These are phyloP conservation scores for Koerneria pararmatus DNA, from an alignment of 2,888 invertebrate species.

Conservation along the genomic window DNA sequence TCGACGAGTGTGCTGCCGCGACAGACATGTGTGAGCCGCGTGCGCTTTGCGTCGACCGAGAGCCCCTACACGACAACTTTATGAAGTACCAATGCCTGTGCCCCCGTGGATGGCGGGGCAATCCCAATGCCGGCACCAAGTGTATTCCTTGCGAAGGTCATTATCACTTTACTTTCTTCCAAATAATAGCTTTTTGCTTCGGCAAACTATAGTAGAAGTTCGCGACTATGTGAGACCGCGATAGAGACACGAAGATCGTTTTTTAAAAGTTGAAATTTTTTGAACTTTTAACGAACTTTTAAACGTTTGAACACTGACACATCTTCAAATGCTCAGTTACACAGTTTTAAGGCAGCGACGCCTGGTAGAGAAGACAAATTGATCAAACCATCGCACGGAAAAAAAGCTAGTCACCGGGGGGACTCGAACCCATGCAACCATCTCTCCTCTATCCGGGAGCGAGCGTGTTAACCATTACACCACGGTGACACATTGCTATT, in stretches of 20 bases:
- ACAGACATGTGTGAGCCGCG: slow-evolving; percentile 17
- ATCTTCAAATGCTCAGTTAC: too few species aligned
- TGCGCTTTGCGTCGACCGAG: slow-evolving; percentile 12
- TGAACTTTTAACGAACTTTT: too few species aligned
- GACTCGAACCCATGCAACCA: too few species aligned
- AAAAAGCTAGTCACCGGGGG: too few species aligned
- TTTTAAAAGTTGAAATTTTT: neutral
- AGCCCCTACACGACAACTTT: neutral
- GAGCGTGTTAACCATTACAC: too few species aligned
- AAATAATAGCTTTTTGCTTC: neutral
- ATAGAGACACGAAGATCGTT: neutral
- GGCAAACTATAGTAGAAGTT: neutral
- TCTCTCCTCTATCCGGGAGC: too few species aligned
- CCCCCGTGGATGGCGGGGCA: slow-evolving; percentile 11
- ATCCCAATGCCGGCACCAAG: slow-evolving; percentile 13
- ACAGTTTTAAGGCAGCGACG: too few species aligned
- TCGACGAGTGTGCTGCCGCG: slow-evolving; percentile 7
- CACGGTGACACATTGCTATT: too few species aligned
- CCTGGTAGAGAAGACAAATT: too few species aligned
- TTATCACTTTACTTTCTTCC: neutral
- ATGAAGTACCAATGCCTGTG: slow-evolving; percentile 17
- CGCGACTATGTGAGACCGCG: neutral
- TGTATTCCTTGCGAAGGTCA: slow-evolving; percentile 19
- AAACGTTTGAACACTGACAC: too few species aligned
- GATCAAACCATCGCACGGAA: too few species aligned